These are phyloP conservation scores for Eupithecia subumbrata DNA, from an alignment of 2,888 invertebrate genomes.

Conservation along the genomic window DNA sequence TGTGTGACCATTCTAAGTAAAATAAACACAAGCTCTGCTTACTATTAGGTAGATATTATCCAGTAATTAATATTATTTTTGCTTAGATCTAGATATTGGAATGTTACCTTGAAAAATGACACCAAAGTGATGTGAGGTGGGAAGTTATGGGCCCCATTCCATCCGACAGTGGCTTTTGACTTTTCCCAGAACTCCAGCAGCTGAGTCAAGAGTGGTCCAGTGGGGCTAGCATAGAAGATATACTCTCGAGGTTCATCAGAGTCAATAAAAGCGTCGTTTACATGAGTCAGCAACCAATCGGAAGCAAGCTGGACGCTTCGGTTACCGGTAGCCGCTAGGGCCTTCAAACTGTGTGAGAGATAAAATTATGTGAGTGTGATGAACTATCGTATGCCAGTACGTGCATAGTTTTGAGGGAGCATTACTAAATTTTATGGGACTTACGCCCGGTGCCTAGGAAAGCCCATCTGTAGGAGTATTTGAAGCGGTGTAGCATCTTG, in stretches of 20 bases:
- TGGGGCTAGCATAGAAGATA: conserved; percentile 94
- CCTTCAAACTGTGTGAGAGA: conserved; percentile 88
- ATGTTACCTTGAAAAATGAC: conserved; percentile 91
- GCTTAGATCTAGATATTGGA: too few relatives aligned
- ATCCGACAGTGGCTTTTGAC: conserved; percentile 88
- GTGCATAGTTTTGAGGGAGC: neutral
- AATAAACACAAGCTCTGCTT: too few relatives aligned
- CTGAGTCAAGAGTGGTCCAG: conserved; percentile 88
- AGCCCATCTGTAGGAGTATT: conserved; percentile 94
- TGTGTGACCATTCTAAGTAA: too few relatives aligned
- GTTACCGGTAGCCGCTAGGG: conserved; percentile 94
- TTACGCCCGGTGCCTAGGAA: conserved; percentile 94
- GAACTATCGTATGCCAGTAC: neutral
- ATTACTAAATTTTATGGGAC: conserved; percentile 63
- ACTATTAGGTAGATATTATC: too few relatives aligned
- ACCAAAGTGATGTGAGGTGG: conserved; percentile 95
- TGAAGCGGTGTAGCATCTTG: conserved; percentile 91
- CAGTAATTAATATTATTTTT: too few relatives aligned
- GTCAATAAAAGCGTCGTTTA: conserved; percentile 92
- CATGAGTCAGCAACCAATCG: conserved; percentile 95
- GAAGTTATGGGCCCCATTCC: conserved; percentile 96
- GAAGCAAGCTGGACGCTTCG: conserved; percentile 94
- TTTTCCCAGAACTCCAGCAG: conserved; percentile 91
- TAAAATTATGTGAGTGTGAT: neutral
- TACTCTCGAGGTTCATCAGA: conserved; percentile 91